phyloP scores from a whole-genome alignment of 2,888 invertebrate genomes.

The Orgyia antiqua region DNA sequence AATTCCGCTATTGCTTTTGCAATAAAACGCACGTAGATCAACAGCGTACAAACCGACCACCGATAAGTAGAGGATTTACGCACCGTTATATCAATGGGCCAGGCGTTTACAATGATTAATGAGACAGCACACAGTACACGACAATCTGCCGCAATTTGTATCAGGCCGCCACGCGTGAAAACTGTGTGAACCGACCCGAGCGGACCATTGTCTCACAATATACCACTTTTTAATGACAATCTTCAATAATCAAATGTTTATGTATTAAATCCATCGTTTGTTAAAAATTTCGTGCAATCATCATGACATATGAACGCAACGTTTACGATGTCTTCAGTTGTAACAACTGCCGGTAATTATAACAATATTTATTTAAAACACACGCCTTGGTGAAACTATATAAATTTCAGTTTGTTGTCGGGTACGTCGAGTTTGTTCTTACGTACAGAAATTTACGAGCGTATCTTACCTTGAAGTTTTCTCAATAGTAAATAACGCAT shows the following conservation, averaged over 20 bases:
- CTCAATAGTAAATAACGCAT: not conserved
- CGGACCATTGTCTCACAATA: slow-evolving; percentile 25
- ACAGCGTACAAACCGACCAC: slow-evolving; percentile 30
- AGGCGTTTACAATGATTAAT: slow-evolving; percentile 58
- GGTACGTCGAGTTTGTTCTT: slow-evolving; percentile 6
- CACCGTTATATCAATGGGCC: slow-evolving; percentile 49
- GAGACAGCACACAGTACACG: slow-evolving; percentile 24
- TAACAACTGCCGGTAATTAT: too few relatives aligned
- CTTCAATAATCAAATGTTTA: slow-evolving; percentile 17
- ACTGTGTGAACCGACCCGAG: slow-evolving; percentile 26
- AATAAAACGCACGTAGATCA: slow-evolving; percentile 30
- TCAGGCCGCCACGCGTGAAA: slow-evolving; percentile 28
- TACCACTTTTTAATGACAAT: slow-evolving; percentile 26
- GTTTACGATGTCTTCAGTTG: too few relatives aligned
- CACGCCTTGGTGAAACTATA: slow-evolving; percentile 2
- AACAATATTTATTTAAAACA: too few relatives aligned
- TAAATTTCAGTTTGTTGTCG: slow-evolving; percentile 6
- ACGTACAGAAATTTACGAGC: slow-evolving; percentile 6
- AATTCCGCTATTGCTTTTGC: slow-evolving; percentile 9
- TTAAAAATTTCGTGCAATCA: too few relatives aligned
- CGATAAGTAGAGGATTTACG: slow-evolving; percentile 62
- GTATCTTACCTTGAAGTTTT: slow-evolving; percentile 3
- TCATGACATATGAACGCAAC: too few relatives aligned
- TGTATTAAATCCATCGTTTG: slow-evolving; percentile 17
- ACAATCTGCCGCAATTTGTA: slow-evolving; percentile 31